Base-by-base conservation (phyloP, 2,888 invertebrate species). In the Euzetes globulus region DNA sequence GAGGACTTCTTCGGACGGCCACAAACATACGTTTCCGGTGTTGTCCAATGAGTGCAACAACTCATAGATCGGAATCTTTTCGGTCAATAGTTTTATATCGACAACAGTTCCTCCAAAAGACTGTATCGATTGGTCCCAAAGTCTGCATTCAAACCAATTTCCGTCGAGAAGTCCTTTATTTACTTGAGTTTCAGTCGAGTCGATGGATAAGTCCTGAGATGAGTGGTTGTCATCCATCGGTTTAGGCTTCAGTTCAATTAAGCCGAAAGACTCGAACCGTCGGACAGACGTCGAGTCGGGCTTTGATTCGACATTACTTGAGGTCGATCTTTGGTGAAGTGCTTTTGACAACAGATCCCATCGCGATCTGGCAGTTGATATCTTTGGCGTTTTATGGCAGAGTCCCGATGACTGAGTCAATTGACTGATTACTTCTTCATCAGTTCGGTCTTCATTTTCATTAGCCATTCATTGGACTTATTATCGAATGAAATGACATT, bases 1-100 rank as follows among this genome's bases (percentile, higher is more conserved):
- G 71, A 91, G 82, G 4, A 90, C 88, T 82, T 90, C 90, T 82
- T 90, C 90, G 0, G 90, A 90, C 17, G 90, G 90, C 90, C 90
- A 90, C 6, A 90, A 88, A 80, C 90, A 89, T 9, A 91, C 87
- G 82, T 90, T 91, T 63, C 90, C 90, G 0, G 90, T 90, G 80
- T 90, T 90, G 80, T 91, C 90, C 83, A 90, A 90, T 19, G 47
- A 47, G 27, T 70, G 17, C 19, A 47, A 25, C 17, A 74, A 68
- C 68, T 78, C 79, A 60, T 78, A 73, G 63, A 74, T 70, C 15
- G 79, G 75, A 19, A 78, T 76, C 74, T 72, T 78, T 37, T 76
- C 72, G 37, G 78, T 74, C 27, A 77, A 72, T 25, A 79, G 58
- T 19, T 78, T 76, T 45, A 58, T 68, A n/a, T 74, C 72, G 13